Evolutionary conservation across 2,888 invertebrate species (phyloP).

Genomic region (Odontocolon sp.): DNA sequence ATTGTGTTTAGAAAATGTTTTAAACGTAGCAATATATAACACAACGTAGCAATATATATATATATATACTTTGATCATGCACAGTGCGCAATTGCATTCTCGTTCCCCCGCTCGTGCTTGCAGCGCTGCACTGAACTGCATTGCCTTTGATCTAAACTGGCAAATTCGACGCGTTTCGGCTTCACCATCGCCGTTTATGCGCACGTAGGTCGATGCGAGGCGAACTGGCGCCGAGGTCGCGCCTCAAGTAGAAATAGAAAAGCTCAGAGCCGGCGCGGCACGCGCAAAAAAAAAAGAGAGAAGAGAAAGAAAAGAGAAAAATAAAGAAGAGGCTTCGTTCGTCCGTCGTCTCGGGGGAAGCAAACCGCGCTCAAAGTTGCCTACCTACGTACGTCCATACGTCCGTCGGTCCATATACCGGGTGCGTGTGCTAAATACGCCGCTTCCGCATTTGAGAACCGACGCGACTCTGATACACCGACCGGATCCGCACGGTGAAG

Average conservation of each 20-base stretch:
- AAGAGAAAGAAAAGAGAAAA: slow-evolving; percentile 13
- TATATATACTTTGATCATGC: slow-evolving; percentile 15
- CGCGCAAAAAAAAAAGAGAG: slow-evolving; percentile 22
- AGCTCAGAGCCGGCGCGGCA: slow-evolving; percentile 49
- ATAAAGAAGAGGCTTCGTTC: slow-evolving; percentile 25
- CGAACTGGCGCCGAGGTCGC: slow-evolving; percentile 52
- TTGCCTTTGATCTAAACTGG: slow-evolving; percentile 55
- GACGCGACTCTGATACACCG: slow-evolving; percentile 29
- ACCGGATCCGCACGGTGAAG: too few species aligned
- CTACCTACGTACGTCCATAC: not conserved
- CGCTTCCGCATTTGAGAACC: slow-evolving; percentile 64
- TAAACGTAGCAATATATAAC: not conserved
- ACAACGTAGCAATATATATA: not conserved
- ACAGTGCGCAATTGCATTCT: slow-evolving; percentile 21
- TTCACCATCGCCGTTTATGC: not conserved
- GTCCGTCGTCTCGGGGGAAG: too few species aligned
- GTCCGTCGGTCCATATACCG: slow-evolving; percentile 46
- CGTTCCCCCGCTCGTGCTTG: slow-evolving; percentile 18
- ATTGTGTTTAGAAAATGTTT: slow-evolving; percentile 27
- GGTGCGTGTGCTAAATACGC: slow-evolving; percentile 60
- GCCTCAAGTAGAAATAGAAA: slow-evolving; percentile 57
- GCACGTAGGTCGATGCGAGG: slow-evolving; percentile 30
- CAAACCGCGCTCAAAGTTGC: too few species aligned
- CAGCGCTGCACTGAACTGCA: slow-evolving; percentile 33
- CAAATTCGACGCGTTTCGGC: slow-evolving; percentile 46